Evolutionary conservation across 1,140 invertebrate species (phyloP).

Genomic region (Aporrectodea caliginosa): DNA sequence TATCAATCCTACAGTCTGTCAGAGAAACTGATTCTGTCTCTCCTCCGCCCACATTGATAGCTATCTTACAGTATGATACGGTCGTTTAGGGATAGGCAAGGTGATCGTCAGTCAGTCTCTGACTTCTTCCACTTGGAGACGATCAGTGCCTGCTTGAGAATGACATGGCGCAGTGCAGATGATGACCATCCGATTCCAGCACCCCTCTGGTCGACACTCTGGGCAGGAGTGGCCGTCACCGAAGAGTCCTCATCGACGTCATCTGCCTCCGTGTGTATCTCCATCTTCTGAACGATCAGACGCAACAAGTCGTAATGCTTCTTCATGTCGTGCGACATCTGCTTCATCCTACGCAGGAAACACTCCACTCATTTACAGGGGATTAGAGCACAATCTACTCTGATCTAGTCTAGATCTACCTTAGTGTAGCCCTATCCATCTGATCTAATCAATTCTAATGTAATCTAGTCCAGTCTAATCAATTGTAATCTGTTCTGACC

Average conservation of each 20-base stretch:
- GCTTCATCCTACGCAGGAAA: conserved; percentile 66
- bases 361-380: too few species aligned
- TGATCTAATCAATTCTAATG: too few species aligned
- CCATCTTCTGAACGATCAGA: conserved; percentile 81
- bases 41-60: too few species aligned
- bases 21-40: too few species aligned
- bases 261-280: conserved; percentile 79
- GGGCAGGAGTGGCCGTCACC: neutral
- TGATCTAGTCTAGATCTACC: too few species aligned
- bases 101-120: neutral
- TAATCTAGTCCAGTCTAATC: too few species aligned
- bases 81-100: too few species aligned
- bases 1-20: too few species aligned
- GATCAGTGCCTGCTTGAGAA: conserved; percentile 9
- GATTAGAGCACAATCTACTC: too few species aligned
- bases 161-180: conserved; percentile 11
- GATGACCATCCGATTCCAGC: conserved; percentile 6
- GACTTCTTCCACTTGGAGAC: neutral
- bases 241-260: conserved; percentile 56
- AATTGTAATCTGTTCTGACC: too few species aligned
- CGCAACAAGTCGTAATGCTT: conserved; percentile 71
- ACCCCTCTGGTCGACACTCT: neutral
- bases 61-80: too few species aligned
- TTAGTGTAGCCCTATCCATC: too few species aligned
- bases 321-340: conserved; percentile 66